Evolutionary conservation across 2,113 vertebrate species (phyloP), one percentile per base, ranked within the genome.

Genomic region (Macquaria ambigua): DNA sequence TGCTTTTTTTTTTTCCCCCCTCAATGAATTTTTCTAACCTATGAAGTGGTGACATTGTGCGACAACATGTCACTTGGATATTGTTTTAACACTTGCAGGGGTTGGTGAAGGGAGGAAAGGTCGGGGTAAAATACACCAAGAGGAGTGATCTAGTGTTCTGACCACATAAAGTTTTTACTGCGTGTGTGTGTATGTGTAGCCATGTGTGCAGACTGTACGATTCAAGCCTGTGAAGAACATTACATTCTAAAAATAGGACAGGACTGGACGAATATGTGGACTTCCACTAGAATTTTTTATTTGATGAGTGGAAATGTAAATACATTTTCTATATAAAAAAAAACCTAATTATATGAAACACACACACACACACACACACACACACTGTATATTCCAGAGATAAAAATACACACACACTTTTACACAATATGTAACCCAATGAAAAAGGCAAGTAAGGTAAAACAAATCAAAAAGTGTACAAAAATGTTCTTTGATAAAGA

Each of bases 21-120:
- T 15, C 71, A 82, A 69, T 85, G 64, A 81, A 88, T 90, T 89
- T 85, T 87, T 92, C 79, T 70, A 83, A 90, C 77, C 41, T 63
- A 41, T 74, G 81, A 90, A 70, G 84, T 84, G 77, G 85, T 87
- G 85, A 91, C 83, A 85, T 12, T 59, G 87, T 90, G 84, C 20
- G 90, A 93, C 84, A 86, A 89, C 83, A 58, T 69, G 74, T 81
- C 87, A 89, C 77, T 74, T 79, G 74, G 63, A 74, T 81, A 83
- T 90, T 86, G 83, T 85, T 92, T 89, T 81, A 91, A 82, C 85
- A 90, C 82, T 81, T 87, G 83, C 79, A 80, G 63, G 74, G 84
- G 66, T 77, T 81, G 81, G 76, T 74, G 78, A 80, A 89, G 66
- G 83, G 75, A 69, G 62, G 62, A 69, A 74, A 76, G 82, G 76